Base-by-base conservation (phyloP, 1,140 invertebrate species). In the Hylaeus anthracinus region DNA sequence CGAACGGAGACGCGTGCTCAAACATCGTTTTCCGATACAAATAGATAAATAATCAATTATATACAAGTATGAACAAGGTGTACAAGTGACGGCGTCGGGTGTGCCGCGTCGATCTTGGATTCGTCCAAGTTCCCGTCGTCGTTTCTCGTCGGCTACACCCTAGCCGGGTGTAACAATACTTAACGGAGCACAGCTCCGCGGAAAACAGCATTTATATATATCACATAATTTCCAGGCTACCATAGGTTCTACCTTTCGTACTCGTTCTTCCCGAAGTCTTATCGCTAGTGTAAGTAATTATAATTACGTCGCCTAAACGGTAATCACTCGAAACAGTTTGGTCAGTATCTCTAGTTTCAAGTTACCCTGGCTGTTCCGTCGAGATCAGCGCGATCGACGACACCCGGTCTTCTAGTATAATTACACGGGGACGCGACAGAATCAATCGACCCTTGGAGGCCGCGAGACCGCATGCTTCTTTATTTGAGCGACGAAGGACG, bases 211-310 rank as follows among this genome's bases (percentile, higher is more conserved):
- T 87, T 58, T 88, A 89, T 88, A 79, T 88, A 77, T 88, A 88
- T 88, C 92, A 93, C 91, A 93, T 92, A 91, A 92, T 91, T 91
- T 92, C 26, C 88, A 90, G 90, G 82, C 91, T 92, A 92, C 84
- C 86, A 80, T 87, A 87, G 65, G 72, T 82, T 85, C 79, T 86
- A 86, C 77, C 69, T 63, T 58, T 71, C 71, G 63, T 85, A 79
- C 71, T 56, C 61, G 55, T 45, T 63, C 56, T 60, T 65, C 60
- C 56, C 43, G 67, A 72, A 67, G 51, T 70, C 83, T 61, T 77
- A 73, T 70, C 69, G 41, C 74, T 86, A 85, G 71, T 41, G 26
- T 73, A 77, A 56, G 60, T 86, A 84, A 83, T 79, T 69, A 48
- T 78, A 64, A 5, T 60, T 86, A 75, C 69, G 55, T 86, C 67